Conservation (phyloP, 2,797 vertebrate species). For the Eremophila alpestris region DNA sequence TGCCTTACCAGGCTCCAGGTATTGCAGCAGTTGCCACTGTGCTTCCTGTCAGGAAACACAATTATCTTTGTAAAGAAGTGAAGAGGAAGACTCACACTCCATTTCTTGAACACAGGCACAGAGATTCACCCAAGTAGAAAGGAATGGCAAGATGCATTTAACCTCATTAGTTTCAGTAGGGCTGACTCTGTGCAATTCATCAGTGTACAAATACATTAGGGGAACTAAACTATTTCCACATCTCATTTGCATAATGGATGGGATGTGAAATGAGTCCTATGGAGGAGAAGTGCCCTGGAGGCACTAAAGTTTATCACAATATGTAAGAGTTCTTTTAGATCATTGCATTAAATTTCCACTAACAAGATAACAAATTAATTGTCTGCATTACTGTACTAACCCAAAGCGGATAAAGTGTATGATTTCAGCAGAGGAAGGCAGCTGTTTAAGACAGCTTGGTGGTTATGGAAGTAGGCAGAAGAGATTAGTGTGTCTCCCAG, state of each 20-base stretch:
- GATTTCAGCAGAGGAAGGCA: constrained; percentile 47
- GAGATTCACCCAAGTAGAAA: constrained; percentile 71
- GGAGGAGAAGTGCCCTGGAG: constrained; percentile 68
- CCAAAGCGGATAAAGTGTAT: constrained; percentile 52
- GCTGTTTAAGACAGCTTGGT: constrained; percentile 29
- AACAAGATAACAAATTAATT: constrained; percentile 82
- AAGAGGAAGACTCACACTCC: not conserved
- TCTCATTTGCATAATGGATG: constrained; percentile 83
- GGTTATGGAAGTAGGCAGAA: constrained; percentile 17
- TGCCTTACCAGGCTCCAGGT: not conserved
- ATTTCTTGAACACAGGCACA: constrained; percentile 22
- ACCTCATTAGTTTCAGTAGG: constrained; percentile 77
- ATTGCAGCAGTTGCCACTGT: not conserved
- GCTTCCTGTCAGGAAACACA: not conserved
- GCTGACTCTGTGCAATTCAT: constrained; percentile 74
- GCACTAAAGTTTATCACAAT: constrained; percentile 81
- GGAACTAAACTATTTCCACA: constrained; percentile 77
- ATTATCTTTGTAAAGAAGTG: constrained; percentile 13
- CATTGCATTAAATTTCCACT: constrained; percentile 78
- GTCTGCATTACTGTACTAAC: constrained; percentile 69
- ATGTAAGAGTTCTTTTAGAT: constrained; percentile 75
- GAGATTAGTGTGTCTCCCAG: constrained; percentile 26
- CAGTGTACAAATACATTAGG: constrained; percentile 75
- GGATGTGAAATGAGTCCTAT: constrained; percentile 76
- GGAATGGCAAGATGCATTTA: constrained; percentile 73